Base-by-base conservation (phyloP, 2,888 invertebrate species). In the Synergus itoensis region DNA sequence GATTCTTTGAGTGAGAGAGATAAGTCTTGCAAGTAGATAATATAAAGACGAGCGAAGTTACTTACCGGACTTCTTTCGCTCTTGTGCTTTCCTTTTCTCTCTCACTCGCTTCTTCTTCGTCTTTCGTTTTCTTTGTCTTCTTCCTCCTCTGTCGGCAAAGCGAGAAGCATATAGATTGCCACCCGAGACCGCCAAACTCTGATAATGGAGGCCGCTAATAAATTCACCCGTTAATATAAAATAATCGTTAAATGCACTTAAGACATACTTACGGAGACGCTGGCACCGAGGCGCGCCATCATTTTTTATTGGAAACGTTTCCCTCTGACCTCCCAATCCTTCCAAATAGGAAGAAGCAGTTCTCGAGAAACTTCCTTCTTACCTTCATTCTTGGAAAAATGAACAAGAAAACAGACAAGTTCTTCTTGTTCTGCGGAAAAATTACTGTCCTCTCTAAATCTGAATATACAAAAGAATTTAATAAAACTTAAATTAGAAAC, bases 171-270 rank as follows among this genome's bases (percentile, higher is more conserved):
- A 81, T 80, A 80, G 80, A 79, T 62, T 80, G 79, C 78, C 79
- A 81, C 84, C 87, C 82, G 83, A 82, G 85, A 82, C 84, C 84
- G 83, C 84, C 88, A 84, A 87, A 88, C 86, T 86, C 86, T 88
- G 89, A 90, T 90, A 90, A 90, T 91, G 89, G 89, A 90, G 87
- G 87, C 87, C 86, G 83, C 88, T 90, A 89, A 89, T 91, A 90
- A 90, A 90, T 90, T 89, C 84, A 86, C 83, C 87, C 87, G 87
- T 90, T 89, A 91, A 91, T 90, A 90, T 89, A 89, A 89, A 90
- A 91, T 90, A 89, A 91, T 91, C 89, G 90, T 90, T 90, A 89
- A 90, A 90, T 90, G 90, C 90, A 91, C 90, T 91, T 89, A 90
- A 88, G 88, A 87, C 87, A 86, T 89, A 88, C 88, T 90, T 89